These are phyloP conservation scores for Parnassius mnemosyne DNA, from an alignment of 2,888 invertebrate genomes.

Conservation along the genomic window DNA sequence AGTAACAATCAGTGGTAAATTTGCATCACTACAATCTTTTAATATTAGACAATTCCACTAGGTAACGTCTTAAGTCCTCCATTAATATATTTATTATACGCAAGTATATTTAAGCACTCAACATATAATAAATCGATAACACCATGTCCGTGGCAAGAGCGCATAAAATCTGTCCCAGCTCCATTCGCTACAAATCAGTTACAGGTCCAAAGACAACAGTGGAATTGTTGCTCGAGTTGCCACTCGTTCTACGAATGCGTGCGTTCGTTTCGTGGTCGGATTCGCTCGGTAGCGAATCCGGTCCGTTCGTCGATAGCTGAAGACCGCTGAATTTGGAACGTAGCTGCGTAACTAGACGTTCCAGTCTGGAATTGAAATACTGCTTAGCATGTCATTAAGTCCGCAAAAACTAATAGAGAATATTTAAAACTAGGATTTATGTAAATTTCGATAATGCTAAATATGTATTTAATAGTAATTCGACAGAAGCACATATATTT, in stretches of 20 bases:
- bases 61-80: constrained; percentile 3
- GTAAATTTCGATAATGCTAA: too few species aligned
- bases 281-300: constrained; percentile 69
- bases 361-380: constrained; percentile 73
- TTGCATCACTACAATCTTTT: neutral
- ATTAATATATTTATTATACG: neutral
- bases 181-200: constrained; percentile 80
- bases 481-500: too few species aligned
- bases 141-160: constrained; percentile 53
- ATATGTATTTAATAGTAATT: too few species aligned
- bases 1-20: constrained; percentile 1
- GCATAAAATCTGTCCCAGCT: constrained; percentile 45
- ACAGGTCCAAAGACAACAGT: constrained; percentile 82
- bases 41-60: neutral
- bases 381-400: constrained; percentile 42
- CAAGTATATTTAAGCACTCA: constrained; percentile 2
- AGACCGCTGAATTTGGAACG: constrained; percentile 74
- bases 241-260: constrained; percentile 54
- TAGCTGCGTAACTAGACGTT: constrained; percentile 80
- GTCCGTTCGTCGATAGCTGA: constrained; percentile 59
- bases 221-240: constrained; percentile 60
- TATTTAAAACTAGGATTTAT: neutral
- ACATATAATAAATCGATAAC: constrained; percentile 50
- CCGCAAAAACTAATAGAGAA: constrained; percentile 17
- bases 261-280: constrained; percentile 57